A percentile compares a stretch with the other conserved stretches of the same genome.
These are phyloP conservation scores for Acrocephalus arundinaceus DNA, from an alignment of 2,113 vertebrate genomes.

Conservation along the genomic window DNA sequence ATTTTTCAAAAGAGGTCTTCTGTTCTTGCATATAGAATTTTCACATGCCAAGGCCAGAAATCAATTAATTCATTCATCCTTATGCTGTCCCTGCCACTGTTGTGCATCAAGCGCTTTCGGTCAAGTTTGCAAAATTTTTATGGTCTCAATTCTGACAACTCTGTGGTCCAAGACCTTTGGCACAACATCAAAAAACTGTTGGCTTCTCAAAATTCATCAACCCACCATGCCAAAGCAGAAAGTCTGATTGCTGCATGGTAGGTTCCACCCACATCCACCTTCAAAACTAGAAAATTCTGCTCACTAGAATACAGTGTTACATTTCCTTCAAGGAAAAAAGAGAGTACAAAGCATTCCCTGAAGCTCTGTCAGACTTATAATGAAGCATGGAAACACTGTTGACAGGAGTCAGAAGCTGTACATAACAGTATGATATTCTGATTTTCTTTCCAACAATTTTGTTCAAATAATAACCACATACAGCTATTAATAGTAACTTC, in stretches of 20 bases:
- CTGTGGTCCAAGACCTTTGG: not conserved
- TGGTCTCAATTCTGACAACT: not conserved
- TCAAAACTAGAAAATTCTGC: not conserved
- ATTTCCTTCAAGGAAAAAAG: not conserved
- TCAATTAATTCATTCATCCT: not conserved
- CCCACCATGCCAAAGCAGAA: not conserved
- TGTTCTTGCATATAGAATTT: not conserved
- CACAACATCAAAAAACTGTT: not conserved
- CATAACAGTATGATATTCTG: not conserved
- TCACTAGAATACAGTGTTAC: not conserved
- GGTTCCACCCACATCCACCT: not conserved
- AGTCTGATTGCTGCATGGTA: not conserved
- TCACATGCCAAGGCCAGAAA: not conserved
- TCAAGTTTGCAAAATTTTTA: not conserved
- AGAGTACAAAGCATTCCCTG: not conserved
- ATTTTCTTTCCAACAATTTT: not conserved
- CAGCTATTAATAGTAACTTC: not conserved
- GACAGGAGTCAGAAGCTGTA: not conserved
- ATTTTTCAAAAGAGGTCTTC: not conserved
- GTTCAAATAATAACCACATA: not conserved
- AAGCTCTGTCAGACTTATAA: not conserved
- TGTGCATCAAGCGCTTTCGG: not conserved
- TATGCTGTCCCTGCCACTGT: accelerated
- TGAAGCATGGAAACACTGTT: not conserved
- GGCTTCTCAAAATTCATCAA: not conserved